phyloP scores from a whole-genome alignment of 2,797 vertebrate species.

The Platalea minor region DNA sequence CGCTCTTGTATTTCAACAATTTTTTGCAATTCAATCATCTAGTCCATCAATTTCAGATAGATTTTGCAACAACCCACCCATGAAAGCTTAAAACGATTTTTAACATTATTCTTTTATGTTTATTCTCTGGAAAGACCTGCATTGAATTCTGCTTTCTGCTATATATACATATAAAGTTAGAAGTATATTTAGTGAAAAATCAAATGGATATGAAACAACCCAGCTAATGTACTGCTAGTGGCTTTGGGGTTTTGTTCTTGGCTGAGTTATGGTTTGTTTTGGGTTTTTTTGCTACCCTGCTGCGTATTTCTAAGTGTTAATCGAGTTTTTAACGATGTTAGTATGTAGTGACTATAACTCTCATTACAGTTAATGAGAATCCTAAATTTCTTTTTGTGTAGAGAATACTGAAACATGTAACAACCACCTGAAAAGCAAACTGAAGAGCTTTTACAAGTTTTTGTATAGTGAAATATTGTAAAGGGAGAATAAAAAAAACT shows the following conservation, averaged over 20 bases:
- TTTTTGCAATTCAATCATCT: conserved; percentile 63
- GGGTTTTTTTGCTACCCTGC: not conserved
- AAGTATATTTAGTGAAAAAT: conserved; percentile 20
- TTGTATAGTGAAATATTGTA: not conserved
- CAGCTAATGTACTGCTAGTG: not conserved
- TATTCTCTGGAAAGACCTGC: conserved; percentile 18
- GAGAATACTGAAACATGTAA: not conserved
- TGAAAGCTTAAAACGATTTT: conserved; percentile 38
- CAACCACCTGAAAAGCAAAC: not conserved
- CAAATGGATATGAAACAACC: not conserved
- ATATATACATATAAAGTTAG: not conserved
- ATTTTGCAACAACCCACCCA: conserved; percentile 42
- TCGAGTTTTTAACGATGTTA: not conserved
- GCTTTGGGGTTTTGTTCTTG: not conserved
- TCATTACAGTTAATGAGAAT: not conserved
- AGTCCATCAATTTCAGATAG: conserved; percentile 53
- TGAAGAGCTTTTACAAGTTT: not conserved
- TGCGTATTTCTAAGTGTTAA: not conserved
- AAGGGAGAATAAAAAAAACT: not conserved
- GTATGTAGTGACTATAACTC: not conserved
- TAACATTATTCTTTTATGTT: conserved; percentile 36
- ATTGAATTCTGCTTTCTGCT: not conserved
- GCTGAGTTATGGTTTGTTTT: not conserved
- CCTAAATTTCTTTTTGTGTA: not conserved
- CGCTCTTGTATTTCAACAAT: conserved; percentile 9